These are phyloP conservation scores for Ctenopoma multispine DNA, from an alignment of 2,797 vertebrate genomes.

Conservation along the genomic window DNA sequence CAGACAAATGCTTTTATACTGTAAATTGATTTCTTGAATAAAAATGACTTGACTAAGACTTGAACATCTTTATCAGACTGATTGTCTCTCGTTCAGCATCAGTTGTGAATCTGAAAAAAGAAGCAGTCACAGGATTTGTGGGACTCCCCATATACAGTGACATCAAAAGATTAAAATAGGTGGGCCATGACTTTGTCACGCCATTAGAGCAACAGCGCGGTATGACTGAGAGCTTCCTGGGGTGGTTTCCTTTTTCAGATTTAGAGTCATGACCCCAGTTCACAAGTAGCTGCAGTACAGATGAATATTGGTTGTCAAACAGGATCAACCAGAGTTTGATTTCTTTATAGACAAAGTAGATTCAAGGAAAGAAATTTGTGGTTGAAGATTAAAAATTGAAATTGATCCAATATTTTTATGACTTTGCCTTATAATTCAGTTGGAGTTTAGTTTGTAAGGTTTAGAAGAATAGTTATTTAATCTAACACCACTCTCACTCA, in stretches of 20 bases:
- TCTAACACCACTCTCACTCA: too few relatives aligned
- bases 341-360: background rate
- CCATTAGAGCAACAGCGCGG: conserved; percentile 42
- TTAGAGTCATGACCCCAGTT: conserved; percentile 40
- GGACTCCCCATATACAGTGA: conserved; percentile 41
- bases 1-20: background rate
- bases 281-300: conserved; percentile 24
- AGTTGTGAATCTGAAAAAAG: conserved; percentile 55
- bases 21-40: conserved; percentile 9
- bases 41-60: too few relatives aligned
- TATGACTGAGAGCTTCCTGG: conserved; percentile 70
- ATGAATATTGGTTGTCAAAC: conserved; percentile 7
- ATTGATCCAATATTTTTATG: background rate
- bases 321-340: conserved; percentile 4
- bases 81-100: conserved; percentile 43
- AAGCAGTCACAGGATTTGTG: conserved; percentile 45
- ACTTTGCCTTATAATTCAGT: background rate
- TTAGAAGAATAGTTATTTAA: too few relatives aligned
- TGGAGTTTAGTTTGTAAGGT: too few relatives aligned
- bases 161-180: conserved; percentile 73
- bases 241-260: conserved; percentile 61
- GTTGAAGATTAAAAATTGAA: background rate
- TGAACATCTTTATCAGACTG: conserved; percentile 26
- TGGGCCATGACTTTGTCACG: conserved; percentile 68
- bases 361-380: background rate